These are phyloP conservation scores for Sceloporus undulatus DNA, from an alignment of 2,113 vertebrate genomes.

Conservation along the genomic window DNA sequence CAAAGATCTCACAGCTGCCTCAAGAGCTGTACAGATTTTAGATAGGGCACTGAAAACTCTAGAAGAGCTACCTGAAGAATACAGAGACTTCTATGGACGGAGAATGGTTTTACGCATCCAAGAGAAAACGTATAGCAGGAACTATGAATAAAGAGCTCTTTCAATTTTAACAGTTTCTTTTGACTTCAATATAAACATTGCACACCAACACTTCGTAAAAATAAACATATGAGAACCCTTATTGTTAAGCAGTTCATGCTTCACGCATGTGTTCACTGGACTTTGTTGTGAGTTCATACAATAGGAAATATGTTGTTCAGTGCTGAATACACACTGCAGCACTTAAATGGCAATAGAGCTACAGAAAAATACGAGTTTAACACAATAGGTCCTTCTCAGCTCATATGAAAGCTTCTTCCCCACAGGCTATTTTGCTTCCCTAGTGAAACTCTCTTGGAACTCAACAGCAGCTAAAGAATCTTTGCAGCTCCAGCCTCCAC, in stretches of 20 bases:
- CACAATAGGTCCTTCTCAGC: background rate
- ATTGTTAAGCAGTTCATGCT: background rate
- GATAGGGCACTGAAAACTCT: constrained; percentile 88
- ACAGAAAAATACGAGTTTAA: too few species aligned
- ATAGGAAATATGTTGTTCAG: background rate
- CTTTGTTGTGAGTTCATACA: background rate
- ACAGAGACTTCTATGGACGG: constrained; percentile 93
- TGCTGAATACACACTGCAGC: too few species aligned
- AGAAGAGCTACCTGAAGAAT: constrained; percentile 90
- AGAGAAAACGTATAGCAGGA: constrained; percentile 79
- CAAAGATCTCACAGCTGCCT: constrained; percentile 89
- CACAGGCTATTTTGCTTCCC: background rate
- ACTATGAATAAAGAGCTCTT: constrained; percentile 67
- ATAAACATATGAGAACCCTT: constrained; percentile 27
- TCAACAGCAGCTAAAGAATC: background rate
- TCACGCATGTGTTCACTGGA: background rate
- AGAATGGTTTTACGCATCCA: constrained; percentile 93
- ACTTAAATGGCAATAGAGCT: too few species aligned
- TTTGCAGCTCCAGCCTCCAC: background rate
- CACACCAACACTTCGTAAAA: background rate
- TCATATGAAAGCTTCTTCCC: background rate
- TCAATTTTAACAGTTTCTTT: background rate
- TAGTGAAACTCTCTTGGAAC: background rate
- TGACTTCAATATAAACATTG: background rate
- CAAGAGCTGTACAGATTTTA: constrained; percentile 88